Percentiles rank a stretch among this genome's conserved stretches.
These are phyloP conservation scores for Bombyx mandarina DNA, from an alignment of 1,140 invertebrate genomes.

Conservation along the genomic window DNA sequence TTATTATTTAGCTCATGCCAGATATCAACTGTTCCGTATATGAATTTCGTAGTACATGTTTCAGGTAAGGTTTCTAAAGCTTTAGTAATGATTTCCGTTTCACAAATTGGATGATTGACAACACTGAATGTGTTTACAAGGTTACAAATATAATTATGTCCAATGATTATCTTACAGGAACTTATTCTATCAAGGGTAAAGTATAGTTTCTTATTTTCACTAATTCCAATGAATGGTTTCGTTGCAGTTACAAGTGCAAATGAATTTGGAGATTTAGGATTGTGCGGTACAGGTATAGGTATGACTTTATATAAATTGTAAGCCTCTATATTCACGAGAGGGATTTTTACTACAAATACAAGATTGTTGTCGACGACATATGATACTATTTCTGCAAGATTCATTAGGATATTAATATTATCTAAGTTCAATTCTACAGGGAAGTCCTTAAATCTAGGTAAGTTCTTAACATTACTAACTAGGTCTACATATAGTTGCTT, in stretches of 20 bases:
- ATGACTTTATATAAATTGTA: constrained; percentile 11
- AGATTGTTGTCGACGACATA: constrained; percentile 8
- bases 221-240: constrained; percentile 6
- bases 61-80: constrained; percentile 2
- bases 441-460: constrained; percentile 13
- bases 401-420: constrained; percentile 8
- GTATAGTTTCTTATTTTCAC: constrained; percentile 10
- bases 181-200: constrained; percentile 6
- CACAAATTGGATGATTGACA: constrained; percentile 8
- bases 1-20: constrained; percentile 15
- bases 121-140: constrained; percentile 1
- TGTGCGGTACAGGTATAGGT: constrained; percentile 11
- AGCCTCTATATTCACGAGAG: constrained; percentile 8
- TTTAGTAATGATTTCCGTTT: constrained; percentile 12
- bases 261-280: constrained; percentile 2
- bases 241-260: constrained; percentile 9
- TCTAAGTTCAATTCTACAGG: constrained; percentile 14
- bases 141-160: constrained; percentile 5
- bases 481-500: constrained; percentile 13
- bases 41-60: constrained; percentile 10
- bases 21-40: constrained; percentile 11
- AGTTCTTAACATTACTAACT: constrained; percentile 11
- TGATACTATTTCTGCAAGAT: not conserved
- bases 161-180: constrained; percentile 3
- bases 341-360: constrained; percentile 10